Evolutionary conservation across 2,888 invertebrate species (phyloP).

Genomic region (Drosophila emarginata): DNA sequence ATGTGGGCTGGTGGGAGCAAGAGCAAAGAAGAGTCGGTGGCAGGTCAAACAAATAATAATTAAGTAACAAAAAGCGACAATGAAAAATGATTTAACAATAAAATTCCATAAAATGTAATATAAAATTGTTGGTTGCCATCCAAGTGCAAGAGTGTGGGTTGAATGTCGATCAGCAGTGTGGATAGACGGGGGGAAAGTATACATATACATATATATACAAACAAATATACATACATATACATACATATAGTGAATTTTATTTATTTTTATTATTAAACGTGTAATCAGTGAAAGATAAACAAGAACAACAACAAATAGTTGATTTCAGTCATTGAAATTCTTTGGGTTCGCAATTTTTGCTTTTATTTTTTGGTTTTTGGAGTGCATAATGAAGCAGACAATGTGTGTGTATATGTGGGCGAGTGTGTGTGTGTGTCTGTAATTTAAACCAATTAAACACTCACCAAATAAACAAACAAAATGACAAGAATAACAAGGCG

Average conservation of each 20-base stretch:
- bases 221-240: no score
- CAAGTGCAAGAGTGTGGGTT: not conserved
- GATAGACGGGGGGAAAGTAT: not conserved
- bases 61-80: constrained; percentile 48
- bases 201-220: no score
- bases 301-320: constrained; percentile 42
- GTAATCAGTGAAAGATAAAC: constrained; percentile 63
- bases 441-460: constrained; percentile 68
- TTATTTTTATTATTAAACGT: constrained; percentile 56
- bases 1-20: not conserved
- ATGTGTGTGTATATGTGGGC: not conserved
- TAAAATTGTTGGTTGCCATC: not conserved
- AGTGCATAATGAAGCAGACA: constrained; percentile 11
- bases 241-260: constrained; percentile 34
- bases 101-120: constrained; percentile 37
- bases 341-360: constrained; percentile 20
- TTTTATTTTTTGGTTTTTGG: constrained; percentile 18
- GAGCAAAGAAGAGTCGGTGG: constrained; percentile 3
- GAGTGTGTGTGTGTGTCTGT: constrained; percentile 34
- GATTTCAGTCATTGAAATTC: constrained; percentile 35
- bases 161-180: not conserved
- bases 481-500: constrained; percentile 13
- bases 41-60: constrained; percentile 49
- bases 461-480: constrained; percentile 53
- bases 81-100: constrained; percentile 45